Base-by-base conservation (phyloP, 2,888 invertebrate genomes). In the Petrolisthes cinctipes region DNA sequence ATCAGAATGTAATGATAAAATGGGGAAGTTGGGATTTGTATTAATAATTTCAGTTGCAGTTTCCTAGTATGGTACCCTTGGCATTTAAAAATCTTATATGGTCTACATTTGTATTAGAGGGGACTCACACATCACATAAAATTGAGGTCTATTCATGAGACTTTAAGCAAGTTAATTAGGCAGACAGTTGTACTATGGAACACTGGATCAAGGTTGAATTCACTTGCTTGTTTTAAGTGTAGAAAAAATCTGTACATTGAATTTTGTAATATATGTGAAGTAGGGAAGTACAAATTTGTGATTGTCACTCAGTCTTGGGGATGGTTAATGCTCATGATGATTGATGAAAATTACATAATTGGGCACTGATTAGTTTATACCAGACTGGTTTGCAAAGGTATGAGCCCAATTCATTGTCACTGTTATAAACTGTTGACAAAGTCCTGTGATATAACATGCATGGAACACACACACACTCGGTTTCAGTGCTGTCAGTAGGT, bases 241-340 rank as follows among this genome's bases (percentile, higher is more conserved):
- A 78, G 78, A 61, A 84, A 61, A 84, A 78, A 57, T 83, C 17
- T 83, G 83, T 85, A 79, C 79, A 85, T 68, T 79, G 79, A 79
- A 61, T 53, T 76, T 84, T 84, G 84, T 84, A 85, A 73, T 84
- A 71, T 85, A 85, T 78, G 61, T 78, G 68, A 79, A 66, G 79
- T 79, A 85, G 85, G 79, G 85, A 85, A 85, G 85, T 85, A 85
- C 85, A 85, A 85, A 85, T 85, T 76, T 85, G 68, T 85, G 85
- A 75, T 20, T 85, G 68, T 68, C 66, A 85, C 79, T 79, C 37
- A 79, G 68, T 79, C 37, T 14, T 54, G 78, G 85, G 85, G 68
- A 54, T 75, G 79, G 56, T 85, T 14, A 78, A 79, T 85, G 78
- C 85, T 79, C 75, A 54, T 54, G 23, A 23, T 71, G 79, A n/a